A percentile compares a stretch with the other conserved stretches of the same genome.
phyloP scores from a whole-genome alignment of 2,888 invertebrate species.

The Brachycybe producta region DNA sequence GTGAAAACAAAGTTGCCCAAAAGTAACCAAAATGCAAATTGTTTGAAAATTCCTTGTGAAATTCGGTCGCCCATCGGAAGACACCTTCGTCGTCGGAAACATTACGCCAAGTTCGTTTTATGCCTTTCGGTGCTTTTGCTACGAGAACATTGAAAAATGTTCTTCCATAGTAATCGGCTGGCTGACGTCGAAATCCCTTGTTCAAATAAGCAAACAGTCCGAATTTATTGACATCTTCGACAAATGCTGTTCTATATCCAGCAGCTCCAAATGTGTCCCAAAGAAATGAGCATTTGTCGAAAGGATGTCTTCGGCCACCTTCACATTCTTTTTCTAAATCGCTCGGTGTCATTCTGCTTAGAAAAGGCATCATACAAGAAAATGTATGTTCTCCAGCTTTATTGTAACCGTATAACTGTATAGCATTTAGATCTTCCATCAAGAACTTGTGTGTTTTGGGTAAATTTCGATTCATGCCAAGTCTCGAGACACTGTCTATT shows the following conservation, averaged over 20 bases:
- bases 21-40: conserved; percentile 64
- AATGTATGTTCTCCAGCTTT: conserved; percentile 27
- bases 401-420: conserved; percentile 57
- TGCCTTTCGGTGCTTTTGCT: conserved; percentile 51
- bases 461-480: conserved; percentile 63
- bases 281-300: conserved; percentile 23
- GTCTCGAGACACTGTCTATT: conserved; percentile 69
- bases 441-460: conserved; percentile 55
- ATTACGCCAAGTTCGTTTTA: conserved; percentile 45
- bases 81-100: conserved; percentile 51
- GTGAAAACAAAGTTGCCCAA: conserved; percentile 70
- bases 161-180: conserved; percentile 68
- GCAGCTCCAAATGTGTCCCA: conserved; percentile 21
- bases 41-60: conserved; percentile 45
- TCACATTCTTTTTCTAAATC: not conserved
- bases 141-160: conserved; percentile 40
- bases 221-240: conserved; percentile 58
- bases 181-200: conserved; percentile 54
- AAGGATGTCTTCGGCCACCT: conserved; percentile 17
- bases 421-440: conserved; percentile 48
- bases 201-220: conserved; percentile 65
- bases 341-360: conserved; percentile 20
- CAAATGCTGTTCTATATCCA: conserved; percentile 50
- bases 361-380: not conserved
- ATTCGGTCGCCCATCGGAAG: conserved; percentile 53